A percentile compares a stretch with the other conserved stretches of the same genome.
These are phyloP conservation scores for Dipodomys ordii DNA, from an alignment of 2,113 vertebrate genomes.

Conservation along the genomic window DNA sequence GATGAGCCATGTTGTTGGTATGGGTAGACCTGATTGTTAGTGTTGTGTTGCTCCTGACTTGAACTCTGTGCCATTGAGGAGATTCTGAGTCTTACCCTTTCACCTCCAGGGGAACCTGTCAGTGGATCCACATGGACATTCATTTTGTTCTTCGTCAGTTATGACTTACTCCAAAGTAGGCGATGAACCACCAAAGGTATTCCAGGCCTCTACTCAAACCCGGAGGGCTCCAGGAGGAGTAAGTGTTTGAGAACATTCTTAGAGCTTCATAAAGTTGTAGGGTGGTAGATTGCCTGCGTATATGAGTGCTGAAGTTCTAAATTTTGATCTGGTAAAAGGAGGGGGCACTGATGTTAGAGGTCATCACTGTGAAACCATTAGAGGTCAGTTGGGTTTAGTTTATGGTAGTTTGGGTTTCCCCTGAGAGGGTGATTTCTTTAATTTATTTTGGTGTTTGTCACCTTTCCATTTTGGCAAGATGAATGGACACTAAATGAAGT, in stretches of 20 bases:
- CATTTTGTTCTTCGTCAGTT: constrained; percentile 94
- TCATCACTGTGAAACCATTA: neutral
- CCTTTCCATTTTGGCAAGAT: neutral
- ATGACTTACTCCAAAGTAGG: constrained; percentile 95
- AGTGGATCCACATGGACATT: constrained; percentile 88
- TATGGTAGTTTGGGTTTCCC: neutral
- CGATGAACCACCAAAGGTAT: constrained; percentile 94
- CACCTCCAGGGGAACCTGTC: constrained; percentile 89
- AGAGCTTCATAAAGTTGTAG: neutral
- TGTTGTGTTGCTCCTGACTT: constrained; percentile 13
- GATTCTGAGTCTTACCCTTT: constrained; percentile 13
- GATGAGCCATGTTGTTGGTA: neutral
- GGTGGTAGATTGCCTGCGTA: neutral
- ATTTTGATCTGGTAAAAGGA: neutral
- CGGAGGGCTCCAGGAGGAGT: constrained; percentile 94
- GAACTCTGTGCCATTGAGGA: neutral
- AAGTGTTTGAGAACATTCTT: constrained; percentile 79
- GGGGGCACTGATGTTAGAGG: neutral
- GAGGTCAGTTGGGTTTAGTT: neutral
- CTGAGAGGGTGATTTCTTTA: neutral
- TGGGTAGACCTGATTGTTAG: neutral
- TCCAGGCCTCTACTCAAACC: constrained; percentile 93
- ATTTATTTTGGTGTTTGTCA: constrained; percentile 6
- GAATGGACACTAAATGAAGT: neutral
- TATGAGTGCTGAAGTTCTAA: neutral